These are phyloP conservation scores for Synanthedon myopaeformis DNA, from an alignment of 2,888 invertebrate genomes.

Conservation along the genomic window DNA sequence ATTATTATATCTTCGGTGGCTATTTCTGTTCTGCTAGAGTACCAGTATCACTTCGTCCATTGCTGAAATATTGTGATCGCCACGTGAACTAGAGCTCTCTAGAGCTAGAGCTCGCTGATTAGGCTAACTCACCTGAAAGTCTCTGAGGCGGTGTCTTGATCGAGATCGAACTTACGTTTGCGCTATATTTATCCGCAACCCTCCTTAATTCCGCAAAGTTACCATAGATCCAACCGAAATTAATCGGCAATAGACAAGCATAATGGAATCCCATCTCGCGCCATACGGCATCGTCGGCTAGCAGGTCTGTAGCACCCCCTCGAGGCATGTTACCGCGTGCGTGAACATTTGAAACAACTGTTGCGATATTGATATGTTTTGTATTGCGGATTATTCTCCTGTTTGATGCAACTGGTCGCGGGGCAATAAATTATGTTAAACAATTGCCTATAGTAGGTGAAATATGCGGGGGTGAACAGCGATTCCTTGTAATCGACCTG, in stretches of 20 bases:
- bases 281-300: constrained; percentile 24
- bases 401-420: constrained; percentile 15
- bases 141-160: too few species aligned
- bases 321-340: constrained; percentile 16
- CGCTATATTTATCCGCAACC: too few species aligned
- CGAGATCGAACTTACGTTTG: too few species aligned
- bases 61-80: too few species aligned
- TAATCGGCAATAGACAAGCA: constrained; percentile 31
- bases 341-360: constrained; percentile 39
- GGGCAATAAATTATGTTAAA: background rate
- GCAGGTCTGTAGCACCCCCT: constrained; percentile 28
- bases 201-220: too few species aligned
- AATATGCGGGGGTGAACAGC: too few species aligned
- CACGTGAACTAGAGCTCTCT: too few species aligned
- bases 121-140: background rate
- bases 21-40: too few species aligned
- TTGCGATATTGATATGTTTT: constrained; percentile 42
- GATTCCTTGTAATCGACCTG: too few species aligned
- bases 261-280: constrained; percentile 31
- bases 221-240: background rate
- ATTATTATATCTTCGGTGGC: too few species aligned
- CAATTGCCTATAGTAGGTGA: background rate
- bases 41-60: too few species aligned
- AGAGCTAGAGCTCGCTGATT: too few species aligned
- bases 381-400: constrained; percentile 14